These are phyloP conservation scores for Anser brachyrhynchus DNA, from an alignment of 2,113 vertebrate species.

Conservation along the genomic window DNA sequence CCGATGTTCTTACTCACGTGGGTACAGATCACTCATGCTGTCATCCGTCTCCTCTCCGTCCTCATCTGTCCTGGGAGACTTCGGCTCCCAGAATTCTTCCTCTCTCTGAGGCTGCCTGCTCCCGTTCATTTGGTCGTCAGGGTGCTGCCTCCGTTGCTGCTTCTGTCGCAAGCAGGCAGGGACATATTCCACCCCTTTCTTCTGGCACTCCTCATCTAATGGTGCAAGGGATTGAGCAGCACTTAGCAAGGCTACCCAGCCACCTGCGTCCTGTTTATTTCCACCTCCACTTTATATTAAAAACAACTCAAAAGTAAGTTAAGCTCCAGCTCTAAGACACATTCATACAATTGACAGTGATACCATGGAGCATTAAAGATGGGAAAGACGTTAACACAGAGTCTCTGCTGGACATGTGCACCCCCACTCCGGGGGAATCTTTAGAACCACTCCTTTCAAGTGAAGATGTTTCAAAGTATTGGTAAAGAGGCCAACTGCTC, in stretches of 20 bases:
- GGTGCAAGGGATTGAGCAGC: neutral
- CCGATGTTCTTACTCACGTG: conserved; percentile 74
- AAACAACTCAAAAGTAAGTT: neutral
- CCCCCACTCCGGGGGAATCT: neutral
- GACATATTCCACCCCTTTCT: conserved; percentile 80
- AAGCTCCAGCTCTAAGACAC: neutral
- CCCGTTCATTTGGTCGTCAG: neutral
- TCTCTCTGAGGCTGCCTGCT: neutral
- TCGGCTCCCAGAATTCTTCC: conserved; percentile 78
- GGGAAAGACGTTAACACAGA: neutral
- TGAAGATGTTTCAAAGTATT: neutral
- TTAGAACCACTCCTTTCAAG: neutral
- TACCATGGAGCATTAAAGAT: rapidly evolving
- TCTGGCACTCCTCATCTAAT: conserved; percentile 86
- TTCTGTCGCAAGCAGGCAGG: conserved; percentile 80
- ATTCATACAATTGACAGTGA: rapidly evolving
- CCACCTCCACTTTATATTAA: neutral
- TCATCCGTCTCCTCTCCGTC: conserved; percentile 82
- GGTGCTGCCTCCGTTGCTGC: conserved; percentile 48
- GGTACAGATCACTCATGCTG: conserved; percentile 96
- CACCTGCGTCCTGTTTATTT: rapidly evolving
- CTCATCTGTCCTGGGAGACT: conserved; percentile 64
- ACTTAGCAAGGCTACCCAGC: neutral
- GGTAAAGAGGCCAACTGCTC: neutral
- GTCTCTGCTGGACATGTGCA: neutral